Base-by-base conservation (phyloP, 2,113 vertebrate species). In the Camelus bactrianus region DNA sequence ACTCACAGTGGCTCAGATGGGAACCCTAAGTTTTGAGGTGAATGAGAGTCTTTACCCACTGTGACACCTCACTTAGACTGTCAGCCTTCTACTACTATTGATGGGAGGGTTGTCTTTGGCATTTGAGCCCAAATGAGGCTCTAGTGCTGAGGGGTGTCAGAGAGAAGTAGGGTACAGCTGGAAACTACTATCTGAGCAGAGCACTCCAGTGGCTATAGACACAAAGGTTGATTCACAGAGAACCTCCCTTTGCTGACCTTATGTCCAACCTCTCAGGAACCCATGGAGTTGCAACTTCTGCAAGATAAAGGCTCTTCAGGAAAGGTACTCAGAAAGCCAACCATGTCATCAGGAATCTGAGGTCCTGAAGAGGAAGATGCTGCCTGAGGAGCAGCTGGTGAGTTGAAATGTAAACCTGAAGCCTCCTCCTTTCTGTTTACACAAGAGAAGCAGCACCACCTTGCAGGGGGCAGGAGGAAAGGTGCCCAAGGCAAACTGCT, bases 221-320 rank as follows among this genome's bases (percentile, higher is more conserved):
- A n/a, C 0, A 0, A 42, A 13, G 28, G 26, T 62, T 67, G 70
- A 26, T 46, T 91, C 64, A 75, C 30, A 62, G 86, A 75, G 42
- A 56, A 58, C 22, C 64, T 65, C 5, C 6, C 38, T 8, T 73
- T 62, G 32, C 54, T 97, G 60, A 94, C 35, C n/a, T 22, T 60
- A 19, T 28, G 1, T 67, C 48, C 60, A 26, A 64, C 58, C 26
- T 87, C 76, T 88, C 87, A 98, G 97, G 30, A 1, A 46, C 14
- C 82, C 60, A 0, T 97, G 96, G 97, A 82, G 2, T 1, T 98
- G 97, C 62, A 65, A 48, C 52, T 85, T 94, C 32, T 98, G 97
- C 80, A 52, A 5, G 58, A 90, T 80, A 77, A 22, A 38, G 46
- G 3, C 2, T 16, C 52, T 76, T 56, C 60, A 48, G 65, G 5